Evolutionary conservation across 2,888 invertebrate genomes (phyloP), one percentile per base, ranked within the genome.

Genomic region (Neocrepidodera transversa): DNA sequence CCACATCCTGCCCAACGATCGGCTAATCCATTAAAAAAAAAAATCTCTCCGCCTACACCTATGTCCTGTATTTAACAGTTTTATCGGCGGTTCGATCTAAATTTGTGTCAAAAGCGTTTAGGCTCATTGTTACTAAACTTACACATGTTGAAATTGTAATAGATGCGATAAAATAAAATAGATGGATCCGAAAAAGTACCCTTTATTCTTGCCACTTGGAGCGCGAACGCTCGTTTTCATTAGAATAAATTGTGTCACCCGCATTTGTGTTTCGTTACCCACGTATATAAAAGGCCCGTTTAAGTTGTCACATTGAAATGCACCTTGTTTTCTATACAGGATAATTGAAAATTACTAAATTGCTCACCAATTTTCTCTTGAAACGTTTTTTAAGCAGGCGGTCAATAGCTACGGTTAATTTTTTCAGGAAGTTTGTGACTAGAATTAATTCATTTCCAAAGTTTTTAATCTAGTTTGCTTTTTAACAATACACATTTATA

Each of bases 281-380:
- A 58, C 58, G 62, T 54, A 47, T 58, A 55, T 58, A 58, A 62
- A 62, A 58, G 58, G 58, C 36, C 23, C 62, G 38, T 62, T 62
- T 58, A 62, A 62, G 58, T 58, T 62, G 62, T 62, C 62, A 62
- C 58, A 62, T 62, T 62, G 48, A 50, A 62, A 62, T 58, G 62
- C 54, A 60, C 60, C 60, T 60, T 60, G 56, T 60, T 60, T 60
- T 54, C 54, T 60, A 60, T 60, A 52, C 51, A 20, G 42, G 51
- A 56, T 60, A 60, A 60, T 60, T 60, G 60, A 56, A 51, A 52
- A 55, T 60, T 51, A 60, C 60, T 51, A 51, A 60, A 55, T 60
- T 60, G 60, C 51, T 50, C 42, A 60, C 51, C 60, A 52, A 60
- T 60, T 52, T 56, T 56, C 60, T 26, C 45, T 54, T 54, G 35